phyloP scores from a whole-genome alignment of 1,140 invertebrate species.

The Drosophila aff. region DNA sequence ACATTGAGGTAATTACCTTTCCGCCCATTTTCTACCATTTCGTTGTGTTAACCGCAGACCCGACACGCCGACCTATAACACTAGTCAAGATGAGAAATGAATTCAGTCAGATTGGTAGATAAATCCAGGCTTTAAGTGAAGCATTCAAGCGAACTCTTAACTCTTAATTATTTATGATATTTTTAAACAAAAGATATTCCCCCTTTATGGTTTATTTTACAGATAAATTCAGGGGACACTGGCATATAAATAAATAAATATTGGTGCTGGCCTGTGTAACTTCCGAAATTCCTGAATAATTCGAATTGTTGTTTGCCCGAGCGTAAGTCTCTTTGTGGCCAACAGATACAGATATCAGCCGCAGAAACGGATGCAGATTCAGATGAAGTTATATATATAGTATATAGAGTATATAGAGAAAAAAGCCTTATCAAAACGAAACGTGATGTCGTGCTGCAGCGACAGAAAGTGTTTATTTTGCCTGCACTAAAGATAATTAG shows the following conservation, averaged over 20 bases:
- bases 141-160: neutral
- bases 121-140: neutral
- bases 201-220: neutral
- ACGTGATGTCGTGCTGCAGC: constrained; percentile 36
- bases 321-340: constrained; percentile 55
- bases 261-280: constrained; percentile 6
- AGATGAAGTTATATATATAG: constrained; percentile 8
- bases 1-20: constrained; percentile 63
- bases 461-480: constrained; percentile 4
- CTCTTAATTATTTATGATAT: constrained; percentile 4
- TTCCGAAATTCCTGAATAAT: constrained; percentile 45
- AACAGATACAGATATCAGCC: constrained; percentile 22
- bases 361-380: constrained; percentile 20
- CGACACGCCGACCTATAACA: constrained; percentile 33
- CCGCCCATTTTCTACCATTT: constrained; percentile 6
- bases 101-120: neutral
- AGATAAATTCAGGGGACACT: neutral
- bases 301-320: constrained; percentile 62
- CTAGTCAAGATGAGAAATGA: constrained; percentile 3
- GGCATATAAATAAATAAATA: constrained; percentile 12
- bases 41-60: constrained; percentile 66
- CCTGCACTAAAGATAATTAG: constrained; percentile 42
- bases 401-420: neutral
- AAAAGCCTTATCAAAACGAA: constrained; percentile 13
- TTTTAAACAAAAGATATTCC: constrained; percentile 1